Conservation (phyloP, 2,113 vertebrate genomes). For the Marmota monax region DNA sequence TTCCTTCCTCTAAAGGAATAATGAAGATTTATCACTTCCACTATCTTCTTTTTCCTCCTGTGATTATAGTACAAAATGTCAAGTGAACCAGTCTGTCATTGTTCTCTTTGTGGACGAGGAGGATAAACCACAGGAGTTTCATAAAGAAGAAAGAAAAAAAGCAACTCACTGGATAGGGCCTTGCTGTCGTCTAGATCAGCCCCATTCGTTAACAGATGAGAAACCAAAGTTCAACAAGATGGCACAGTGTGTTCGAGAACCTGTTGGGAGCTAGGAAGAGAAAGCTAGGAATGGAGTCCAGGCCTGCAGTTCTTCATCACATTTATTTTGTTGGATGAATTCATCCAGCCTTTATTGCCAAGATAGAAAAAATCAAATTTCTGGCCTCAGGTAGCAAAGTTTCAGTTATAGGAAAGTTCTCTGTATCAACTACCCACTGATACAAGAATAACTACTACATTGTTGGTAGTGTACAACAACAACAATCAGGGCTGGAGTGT, state of each 20-base stretch:
- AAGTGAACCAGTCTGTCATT: conserved; percentile 14
- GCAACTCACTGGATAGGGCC: not conserved
- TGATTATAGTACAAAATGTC: not conserved
- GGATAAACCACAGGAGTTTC: not conserved
- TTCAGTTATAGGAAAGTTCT: not conserved
- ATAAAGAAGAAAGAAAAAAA: not conserved
- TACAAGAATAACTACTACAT: not conserved
- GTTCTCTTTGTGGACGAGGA: not conserved
- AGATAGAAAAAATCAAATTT: not conserved
- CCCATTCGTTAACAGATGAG: not conserved
- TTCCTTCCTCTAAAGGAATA: conserved; percentile 43
- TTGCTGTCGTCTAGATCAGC: not conserved
- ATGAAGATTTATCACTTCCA: conserved; percentile 44
- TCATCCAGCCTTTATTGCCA: not conserved
- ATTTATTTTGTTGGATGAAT: not conserved
- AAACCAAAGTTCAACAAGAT: not conserved
- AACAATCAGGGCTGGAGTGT: not conserved
- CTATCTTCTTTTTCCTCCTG: not conserved
- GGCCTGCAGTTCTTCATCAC: too few species aligned
- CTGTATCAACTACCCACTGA: not conserved
- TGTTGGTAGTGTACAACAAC: not conserved
- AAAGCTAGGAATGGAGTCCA: not conserved
- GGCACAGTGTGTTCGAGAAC: not conserved
- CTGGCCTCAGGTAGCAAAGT: not conserved
- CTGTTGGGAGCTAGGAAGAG: not conserved